Conservation (phyloP, 2,113 vertebrate species). For the Lepus americanus region DNA sequence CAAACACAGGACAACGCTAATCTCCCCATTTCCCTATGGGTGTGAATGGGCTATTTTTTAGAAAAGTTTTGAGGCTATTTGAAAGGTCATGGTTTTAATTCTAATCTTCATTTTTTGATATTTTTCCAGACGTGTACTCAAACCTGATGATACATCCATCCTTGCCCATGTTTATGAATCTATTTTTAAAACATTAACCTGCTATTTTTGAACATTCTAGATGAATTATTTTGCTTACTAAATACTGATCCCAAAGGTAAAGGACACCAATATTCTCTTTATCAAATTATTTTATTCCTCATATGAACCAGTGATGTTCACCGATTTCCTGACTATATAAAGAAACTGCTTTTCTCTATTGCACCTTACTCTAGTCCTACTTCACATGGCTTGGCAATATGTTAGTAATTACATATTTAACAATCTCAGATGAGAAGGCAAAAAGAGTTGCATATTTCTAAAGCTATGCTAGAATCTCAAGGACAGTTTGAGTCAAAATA, state of each 20-base stretch:
- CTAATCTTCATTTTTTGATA: not conserved
- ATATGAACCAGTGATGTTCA: not conserved
- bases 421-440: not conserved
- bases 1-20: not conserved
- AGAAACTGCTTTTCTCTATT: not conserved
- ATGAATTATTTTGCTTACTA: not conserved
- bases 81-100: conserved; percentile 3
- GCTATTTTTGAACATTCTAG: not conserved
- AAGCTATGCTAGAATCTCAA: conserved; percentile 11
- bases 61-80: not conserved
- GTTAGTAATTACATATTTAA: not conserved
- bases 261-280: not conserved
- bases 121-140: not conserved
- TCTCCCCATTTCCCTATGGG: not conserved
- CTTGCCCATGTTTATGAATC: not conserved
- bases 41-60: not conserved
- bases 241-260: not conserved
- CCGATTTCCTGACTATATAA: not conserved
- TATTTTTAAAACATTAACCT: conserved; percentile 11
- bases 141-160: not conserved
- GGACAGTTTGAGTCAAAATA: not conserved
- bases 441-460: not conserved
- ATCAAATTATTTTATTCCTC: not conserved
- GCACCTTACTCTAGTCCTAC: not conserved
- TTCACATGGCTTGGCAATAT: not conserved